Base-by-base conservation (phyloP, 2,888 invertebrate genomes). In the Drosophila neonasuta region DNA sequence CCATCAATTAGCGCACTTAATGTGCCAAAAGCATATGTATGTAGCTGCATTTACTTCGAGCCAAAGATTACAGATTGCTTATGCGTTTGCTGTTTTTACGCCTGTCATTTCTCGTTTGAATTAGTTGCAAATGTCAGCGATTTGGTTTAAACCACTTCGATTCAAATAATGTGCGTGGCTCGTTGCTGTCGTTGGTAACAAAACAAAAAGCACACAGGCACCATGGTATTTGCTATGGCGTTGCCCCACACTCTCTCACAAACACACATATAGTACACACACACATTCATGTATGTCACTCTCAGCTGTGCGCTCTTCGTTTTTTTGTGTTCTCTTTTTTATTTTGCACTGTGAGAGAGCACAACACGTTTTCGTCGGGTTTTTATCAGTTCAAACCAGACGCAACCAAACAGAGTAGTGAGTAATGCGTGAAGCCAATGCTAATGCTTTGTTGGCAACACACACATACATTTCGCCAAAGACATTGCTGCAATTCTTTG, bases 321-420 rank as follows among this genome's bases (percentile, higher is more conserved):
- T 36, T 17, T 48, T 48, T 24, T 24, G 6, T 24, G 24, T 6
- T 24, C 24, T 24, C 24, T 24, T 34, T 57, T 54, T 45, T 34
- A 54, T 56, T 52, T 49, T 39, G 61, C 76, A 36, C 57, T 54
- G 51, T 46, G 68, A 69, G 68, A 78, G 83, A 72, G 68, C 76
- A 80, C 87, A 87, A 82, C 87, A 84, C 83, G 86, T 84, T 87
- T 80, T 79, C 74, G 78, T 87, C 83, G 58, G 67, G 87, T 76
- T 88, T 74, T 76, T 80, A 80, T 84, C 85, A 80, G 88, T 88
- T 88, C 44, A 72, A 86, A 86, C 85, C 74, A 86, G 88, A 79
- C 50, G 46, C 45, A 50, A 17, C 46, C 56, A 52, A 64, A 52
- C 13, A 63, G 36, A 36, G 36, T 4, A 36, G 65, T 64, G 72